These are phyloP conservation scores for Phyllopteryx taeniolatus DNA, from an alignment of 2,113 vertebrate species.

Conservation along the genomic window DNA sequence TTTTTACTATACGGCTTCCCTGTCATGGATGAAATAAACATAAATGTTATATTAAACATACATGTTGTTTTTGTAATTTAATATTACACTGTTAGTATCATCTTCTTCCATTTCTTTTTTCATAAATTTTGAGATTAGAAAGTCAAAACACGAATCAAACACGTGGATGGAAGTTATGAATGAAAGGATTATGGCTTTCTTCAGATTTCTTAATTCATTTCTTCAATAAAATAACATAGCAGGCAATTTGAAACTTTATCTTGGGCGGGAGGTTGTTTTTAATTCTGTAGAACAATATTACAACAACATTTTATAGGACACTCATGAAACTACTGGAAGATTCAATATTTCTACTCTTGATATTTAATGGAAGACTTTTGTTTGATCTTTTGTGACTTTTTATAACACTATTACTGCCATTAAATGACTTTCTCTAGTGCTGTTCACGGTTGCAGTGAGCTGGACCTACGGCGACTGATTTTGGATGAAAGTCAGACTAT, in stretches of 20 bases:
- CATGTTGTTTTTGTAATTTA: not conserved
- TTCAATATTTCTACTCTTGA: not conserved
- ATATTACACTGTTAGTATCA: not conserved
- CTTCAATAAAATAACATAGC: not conserved
- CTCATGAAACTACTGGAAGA: slow-evolving; percentile 2
- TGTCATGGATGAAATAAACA: not conserved
- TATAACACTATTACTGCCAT: not conserved
- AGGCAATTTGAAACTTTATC: not conserved
- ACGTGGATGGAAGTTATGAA: not conserved
- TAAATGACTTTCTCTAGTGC: not conserved
- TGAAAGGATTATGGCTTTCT: not conserved
- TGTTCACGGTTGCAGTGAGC: not conserved
- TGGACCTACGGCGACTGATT: not conserved
- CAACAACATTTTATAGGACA: not conserved
- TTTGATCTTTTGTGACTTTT: not conserved
- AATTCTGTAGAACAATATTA: slow-evolving; percentile 3
- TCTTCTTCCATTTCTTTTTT: not conserved
- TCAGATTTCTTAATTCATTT: not conserved
- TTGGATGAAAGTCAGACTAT: not conserved
- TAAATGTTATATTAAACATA: too few species aligned
- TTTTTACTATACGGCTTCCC: not conserved
- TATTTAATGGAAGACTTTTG: not conserved
- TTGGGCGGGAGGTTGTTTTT: slow-evolving; percentile 22
- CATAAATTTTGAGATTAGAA: not conserved
- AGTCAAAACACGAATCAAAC: slow-evolving; percentile 7